Evolutionary conservation across 2,797 vertebrate species (phyloP).

Genomic region (Dallia pectoralis): DNA sequence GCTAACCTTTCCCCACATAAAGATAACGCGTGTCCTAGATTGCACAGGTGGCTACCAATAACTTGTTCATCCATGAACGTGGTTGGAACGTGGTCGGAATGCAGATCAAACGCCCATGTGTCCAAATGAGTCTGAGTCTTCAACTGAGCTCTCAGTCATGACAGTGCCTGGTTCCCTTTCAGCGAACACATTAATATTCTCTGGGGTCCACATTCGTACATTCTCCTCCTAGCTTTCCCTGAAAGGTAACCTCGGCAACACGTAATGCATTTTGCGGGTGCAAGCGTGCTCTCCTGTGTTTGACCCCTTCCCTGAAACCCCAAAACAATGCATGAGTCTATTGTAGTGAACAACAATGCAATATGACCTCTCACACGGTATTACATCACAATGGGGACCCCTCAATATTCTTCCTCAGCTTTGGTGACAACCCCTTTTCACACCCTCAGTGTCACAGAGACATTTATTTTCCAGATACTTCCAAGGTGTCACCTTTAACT

Average conservation of each 20-base stretch:
- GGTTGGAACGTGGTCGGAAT: too few species aligned
- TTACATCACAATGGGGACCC: background rate
- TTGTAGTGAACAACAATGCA: background rate
- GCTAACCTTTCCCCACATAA: too few species aligned
- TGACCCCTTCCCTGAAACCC: background rate
- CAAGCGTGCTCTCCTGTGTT: background rate
- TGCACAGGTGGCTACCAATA: too few species aligned
- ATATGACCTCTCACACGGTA: background rate
- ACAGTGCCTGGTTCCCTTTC: background rate
- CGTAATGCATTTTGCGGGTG: background rate
- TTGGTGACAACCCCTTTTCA: background rate
- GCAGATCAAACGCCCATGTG: too few species aligned
- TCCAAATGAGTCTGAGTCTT: background rate
- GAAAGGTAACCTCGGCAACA: background rate
- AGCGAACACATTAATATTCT: background rate
- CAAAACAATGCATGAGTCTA: background rate
- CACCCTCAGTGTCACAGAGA: background rate
- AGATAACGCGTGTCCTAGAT: too few species aligned
- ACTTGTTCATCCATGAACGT: too few species aligned
- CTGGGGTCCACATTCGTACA: too few species aligned
- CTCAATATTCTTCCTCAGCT: background rate
- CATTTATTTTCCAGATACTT: background rate
- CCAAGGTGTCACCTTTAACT: background rate
- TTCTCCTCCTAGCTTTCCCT: background rate
- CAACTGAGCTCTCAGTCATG: background rate